These are phyloP conservation scores for Colinus virginianus DNA, from an alignment of 2,113 vertebrate genomes.

Conservation along the genomic window DNA sequence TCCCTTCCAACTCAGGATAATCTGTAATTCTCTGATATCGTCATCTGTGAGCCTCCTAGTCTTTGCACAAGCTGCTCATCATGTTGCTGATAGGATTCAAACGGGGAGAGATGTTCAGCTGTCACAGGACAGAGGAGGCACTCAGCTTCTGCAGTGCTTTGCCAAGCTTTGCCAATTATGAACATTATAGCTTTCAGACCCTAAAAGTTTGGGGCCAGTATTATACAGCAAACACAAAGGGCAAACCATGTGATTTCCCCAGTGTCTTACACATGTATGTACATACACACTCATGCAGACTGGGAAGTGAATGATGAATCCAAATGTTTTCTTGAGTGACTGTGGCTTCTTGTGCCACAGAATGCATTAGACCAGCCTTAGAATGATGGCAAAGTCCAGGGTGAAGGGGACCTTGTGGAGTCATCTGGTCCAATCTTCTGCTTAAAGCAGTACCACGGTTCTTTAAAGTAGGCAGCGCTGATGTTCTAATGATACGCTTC, in stretches of 20 bases:
- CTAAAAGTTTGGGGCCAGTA: neutral
- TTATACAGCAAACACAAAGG: neutral
- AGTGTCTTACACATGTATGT: neutral
- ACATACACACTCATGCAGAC: neutral
- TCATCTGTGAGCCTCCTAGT: neutral
- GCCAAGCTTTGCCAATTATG: neutral
- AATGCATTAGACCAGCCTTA: neutral
- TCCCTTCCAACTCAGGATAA: too few species aligned
- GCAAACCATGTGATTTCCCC: neutral
- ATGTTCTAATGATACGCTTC: accelerated
- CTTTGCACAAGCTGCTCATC: accelerated
- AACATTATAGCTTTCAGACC: neutral
- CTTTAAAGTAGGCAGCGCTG: neutral
- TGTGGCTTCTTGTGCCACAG: neutral
- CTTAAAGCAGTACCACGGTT: neutral
- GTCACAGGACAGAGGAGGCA: neutral
- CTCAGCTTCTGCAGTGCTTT: neutral
- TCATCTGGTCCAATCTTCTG: neutral
- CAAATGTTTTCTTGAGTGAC: neutral
- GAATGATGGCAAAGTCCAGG: neutral
- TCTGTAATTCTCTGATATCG: too few species aligned
- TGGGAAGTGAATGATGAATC: neutral
- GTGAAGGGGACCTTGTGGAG: neutral
- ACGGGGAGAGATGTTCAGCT: neutral
- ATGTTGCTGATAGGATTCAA: neutral